Percentiles rank a stretch among this genome's conserved stretches.
phyloP scores from a whole-genome alignment of 1,140 invertebrate species.

The Drosophila lowei region DNA sequence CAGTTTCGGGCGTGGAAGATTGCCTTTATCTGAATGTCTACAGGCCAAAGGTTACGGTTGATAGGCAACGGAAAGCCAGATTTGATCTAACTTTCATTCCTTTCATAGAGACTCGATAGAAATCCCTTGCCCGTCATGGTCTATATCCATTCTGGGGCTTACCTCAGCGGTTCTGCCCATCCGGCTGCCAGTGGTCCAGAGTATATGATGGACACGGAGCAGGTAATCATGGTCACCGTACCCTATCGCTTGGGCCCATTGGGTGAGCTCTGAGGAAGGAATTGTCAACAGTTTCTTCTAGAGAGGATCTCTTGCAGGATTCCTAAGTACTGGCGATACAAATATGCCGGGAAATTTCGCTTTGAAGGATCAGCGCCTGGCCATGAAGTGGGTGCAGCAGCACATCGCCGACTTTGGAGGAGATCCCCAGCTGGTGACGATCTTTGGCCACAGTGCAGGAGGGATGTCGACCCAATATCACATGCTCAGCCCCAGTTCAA shows the following conservation, averaged over 20 bases:
- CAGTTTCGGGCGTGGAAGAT: slow-evolving; percentile 84
- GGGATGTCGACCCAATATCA: slow-evolving; percentile 84
- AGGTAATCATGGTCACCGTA: slow-evolving; percentile 84
- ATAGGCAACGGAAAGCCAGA: neutral
- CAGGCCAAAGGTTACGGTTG: slow-evolving; percentile 76
- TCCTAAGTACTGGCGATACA: slow-evolving; percentile 76
- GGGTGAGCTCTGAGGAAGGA: slow-evolving; percentile 23
- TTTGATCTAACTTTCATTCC: neutral
- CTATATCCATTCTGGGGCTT: slow-evolving; percentile 86
- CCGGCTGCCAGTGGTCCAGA: slow-evolving; percentile 76
- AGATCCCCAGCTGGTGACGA: slow-evolving; percentile 88
- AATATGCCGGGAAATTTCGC: slow-evolving; percentile 84
- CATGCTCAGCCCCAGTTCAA: slow-evolving; percentile 51
- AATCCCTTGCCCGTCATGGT: slow-evolving; percentile 84
- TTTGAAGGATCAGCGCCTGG: slow-evolving; percentile 77
- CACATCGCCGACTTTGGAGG: slow-evolving; percentile 87
- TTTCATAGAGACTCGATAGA: neutral
- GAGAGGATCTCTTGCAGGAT: neutral
- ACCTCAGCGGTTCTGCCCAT: slow-evolving; percentile 80
- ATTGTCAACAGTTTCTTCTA: too few relatives aligned
- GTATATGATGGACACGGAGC: slow-evolving; percentile 83
- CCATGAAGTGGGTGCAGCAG: slow-evolving; percentile 65
- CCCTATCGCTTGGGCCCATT: slow-evolving; percentile 85
- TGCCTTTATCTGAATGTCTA: slow-evolving; percentile 87
- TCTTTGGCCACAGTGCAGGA: slow-evolving; percentile 90